Evolutionary conservation across 2,797 vertebrate genomes (phyloP).

Genomic region (Thalassophryne amazonica): DNA sequence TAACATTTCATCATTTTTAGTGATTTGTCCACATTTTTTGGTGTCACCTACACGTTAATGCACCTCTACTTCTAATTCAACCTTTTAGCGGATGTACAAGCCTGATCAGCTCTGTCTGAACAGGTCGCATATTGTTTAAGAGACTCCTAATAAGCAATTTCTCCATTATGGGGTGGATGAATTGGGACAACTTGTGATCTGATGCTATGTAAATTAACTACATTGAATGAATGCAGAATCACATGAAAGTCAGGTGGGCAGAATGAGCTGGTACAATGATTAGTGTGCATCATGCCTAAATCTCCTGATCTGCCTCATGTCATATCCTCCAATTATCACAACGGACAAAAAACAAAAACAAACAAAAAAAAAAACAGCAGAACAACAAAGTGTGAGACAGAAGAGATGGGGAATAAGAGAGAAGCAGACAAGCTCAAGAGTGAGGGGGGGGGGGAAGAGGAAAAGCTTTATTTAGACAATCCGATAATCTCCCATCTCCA

Average conservation of each 20-base stretch:
- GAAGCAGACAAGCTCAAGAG: constrained; percentile 24
- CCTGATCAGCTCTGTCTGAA: constrained; percentile 34
- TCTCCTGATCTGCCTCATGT: constrained; percentile 2
- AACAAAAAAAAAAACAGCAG: constrained; percentile 11
- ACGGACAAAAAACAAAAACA: neutral
- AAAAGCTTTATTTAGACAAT: constrained; percentile 76
- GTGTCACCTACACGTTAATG: too few relatives aligned
- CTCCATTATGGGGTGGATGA: neutral
- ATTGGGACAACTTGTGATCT: too few relatives aligned
- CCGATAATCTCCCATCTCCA: constrained; percentile 75
- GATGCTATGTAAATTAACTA: too few relatives aligned
- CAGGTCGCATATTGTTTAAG: constrained; percentile 27
- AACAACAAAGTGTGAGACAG: constrained; percentile 34
- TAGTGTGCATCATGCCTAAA: neutral
- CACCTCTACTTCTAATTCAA: constrained; percentile 51
- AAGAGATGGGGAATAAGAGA: constrained; percentile 24
- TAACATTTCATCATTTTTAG: too few relatives aligned
- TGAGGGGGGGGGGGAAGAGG: constrained; percentile 20
- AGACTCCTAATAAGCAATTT: constrained; percentile 38
- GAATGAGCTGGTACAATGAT: constrained; percentile 15
- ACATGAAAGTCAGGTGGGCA: constrained; percentile 19
- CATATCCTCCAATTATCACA: constrained; percentile 1
- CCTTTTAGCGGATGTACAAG: constrained; percentile 36
- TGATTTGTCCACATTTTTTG: too few relatives aligned
- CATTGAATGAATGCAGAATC: constrained; percentile 4